Evolutionary conservation across 2,888 invertebrate genomes (phyloP), one percentile per base, ranked within the genome.

Genomic region (Drosophila maculinotata): DNA sequence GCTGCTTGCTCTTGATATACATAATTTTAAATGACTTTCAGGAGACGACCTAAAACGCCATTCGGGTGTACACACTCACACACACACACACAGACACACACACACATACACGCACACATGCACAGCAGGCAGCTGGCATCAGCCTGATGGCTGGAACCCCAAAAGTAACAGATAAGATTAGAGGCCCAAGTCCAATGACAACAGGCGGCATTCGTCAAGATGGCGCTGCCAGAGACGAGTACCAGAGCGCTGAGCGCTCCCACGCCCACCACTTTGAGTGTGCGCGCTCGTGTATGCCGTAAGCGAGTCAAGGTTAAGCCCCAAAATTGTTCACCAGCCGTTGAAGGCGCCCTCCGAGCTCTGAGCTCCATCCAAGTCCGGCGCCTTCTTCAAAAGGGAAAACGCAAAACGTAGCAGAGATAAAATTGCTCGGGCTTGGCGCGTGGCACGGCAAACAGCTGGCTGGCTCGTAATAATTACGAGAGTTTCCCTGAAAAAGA

Each of bases 21-120:
- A 85, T 77, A 85, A 84, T 87, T 83, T 87, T 70, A 82, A 83
- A 83, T 87, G 87, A 87, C 87, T 85, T 83, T 83, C 79, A 82
- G 79, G 52, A 79, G 79, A 67, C 87, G 82, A 87, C 82, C 74
- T 74, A 67, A 69, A 60, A 58, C 56, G 44, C 42, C 62, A 36
- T 54, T 66, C 41, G 49, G 42, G 28, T 54, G 12, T 54, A 35
- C 28, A 67, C 49, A 66, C 45, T 45, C 6, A 57, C 44, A 44
- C 28, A 23, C 17, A 38, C 9, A 54, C n/a, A 57, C 20, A 28
- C 42, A 60, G 6, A 45, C 9, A 38, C 23, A 67, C 49, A 66
- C 45, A 48, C 6, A 57, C 44, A 67, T 47, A 66, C 45, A 48
- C 6, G 54, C 44, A 44, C 28, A 20, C 20, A 2, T 33, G 47